A percentile compares a stretch with the other conserved stretches of the same genome.
phyloP scores from a whole-genome alignment of 2,888 invertebrate species.

The Scaeva pyrastri region DNA sequence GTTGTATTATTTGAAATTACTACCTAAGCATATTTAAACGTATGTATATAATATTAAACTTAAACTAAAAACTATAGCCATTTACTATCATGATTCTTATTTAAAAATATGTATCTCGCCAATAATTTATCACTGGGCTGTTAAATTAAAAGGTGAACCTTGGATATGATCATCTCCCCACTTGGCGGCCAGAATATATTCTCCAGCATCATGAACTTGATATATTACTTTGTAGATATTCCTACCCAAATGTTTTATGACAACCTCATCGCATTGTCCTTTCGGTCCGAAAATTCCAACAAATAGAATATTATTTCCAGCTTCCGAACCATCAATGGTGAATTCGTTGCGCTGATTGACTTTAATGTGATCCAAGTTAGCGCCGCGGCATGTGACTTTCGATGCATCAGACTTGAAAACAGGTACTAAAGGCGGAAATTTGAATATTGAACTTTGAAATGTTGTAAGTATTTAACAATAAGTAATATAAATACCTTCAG shows the following conservation, averaged over 20 bases:
- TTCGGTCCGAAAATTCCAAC: slow-evolving; percentile 98
- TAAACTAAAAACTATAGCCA: background rate
- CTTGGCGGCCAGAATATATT: slow-evolving; percentile 96
- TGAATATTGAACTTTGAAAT: background rate
- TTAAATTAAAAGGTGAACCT: slow-evolving; percentile 91
- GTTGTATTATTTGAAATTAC: too few relatives aligned
- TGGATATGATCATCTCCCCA: slow-evolving; percentile 99
- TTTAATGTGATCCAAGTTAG: slow-evolving; percentile 80
- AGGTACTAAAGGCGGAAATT: slow-evolving; percentile 77
- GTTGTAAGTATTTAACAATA: too few relatives aligned
- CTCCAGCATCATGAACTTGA: slow-evolving; percentile 94
- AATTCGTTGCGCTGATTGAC: slow-evolving; percentile 82
- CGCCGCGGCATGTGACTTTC: slow-evolving; percentile 80
- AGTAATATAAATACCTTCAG: slow-evolving; percentile 63
- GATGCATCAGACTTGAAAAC: slow-evolving; percentile 80
- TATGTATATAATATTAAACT: background rate
- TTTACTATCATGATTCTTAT: background rate
- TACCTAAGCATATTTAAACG: too few relatives aligned
- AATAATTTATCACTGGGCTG: slow-evolving; percentile 55
- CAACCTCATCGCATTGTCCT: slow-evolving; percentile 98
- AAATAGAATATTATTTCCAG: slow-evolving; percentile 95
- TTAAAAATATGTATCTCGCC: background rate
- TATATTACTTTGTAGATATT: slow-evolving; percentile 96
- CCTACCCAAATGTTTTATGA: slow-evolving; percentile 94
- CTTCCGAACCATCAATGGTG: slow-evolving; percentile 81